Evolutionary conservation across 2,113 vertebrate species (phyloP).

Genomic region (Miniopterus natalensis): DNA sequence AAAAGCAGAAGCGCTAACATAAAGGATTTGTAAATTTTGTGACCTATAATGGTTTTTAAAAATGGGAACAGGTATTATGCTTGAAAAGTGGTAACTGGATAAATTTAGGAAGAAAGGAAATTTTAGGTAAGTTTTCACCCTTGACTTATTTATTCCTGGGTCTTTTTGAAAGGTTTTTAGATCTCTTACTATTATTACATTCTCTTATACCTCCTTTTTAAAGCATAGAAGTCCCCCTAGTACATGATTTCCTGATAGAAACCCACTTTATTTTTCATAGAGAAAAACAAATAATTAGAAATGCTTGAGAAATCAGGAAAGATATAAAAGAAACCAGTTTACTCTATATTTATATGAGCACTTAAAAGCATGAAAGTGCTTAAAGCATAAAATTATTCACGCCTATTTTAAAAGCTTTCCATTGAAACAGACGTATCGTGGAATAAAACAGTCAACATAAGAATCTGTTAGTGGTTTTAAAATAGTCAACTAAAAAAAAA

Average conservation of each 20-base stretch:
- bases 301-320: neutral
- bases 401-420: conserved; percentile 43
- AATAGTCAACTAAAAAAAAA: conserved; percentile 37
- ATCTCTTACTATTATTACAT: neutral
- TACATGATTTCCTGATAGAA: conserved; percentile 13
- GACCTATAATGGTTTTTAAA: neutral
- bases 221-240: neutral
- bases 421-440: neutral
- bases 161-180: neutral
- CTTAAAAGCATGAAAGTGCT: neutral
- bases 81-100: neutral
- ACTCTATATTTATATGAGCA: conserved; percentile 2
- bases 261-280: neutral
- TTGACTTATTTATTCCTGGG: neutral
- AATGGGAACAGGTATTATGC: neutral
- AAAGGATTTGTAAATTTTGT: neutral
- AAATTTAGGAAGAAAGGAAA: conserved; percentile 28
- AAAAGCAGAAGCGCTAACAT: neutral
- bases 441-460: conserved; percentile 48
- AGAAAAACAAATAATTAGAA: conserved; percentile 11
- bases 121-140: neutral
- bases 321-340: neutral
- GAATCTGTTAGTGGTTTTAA: neutral
- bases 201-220: neutral
- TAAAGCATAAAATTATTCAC: conserved; percentile 41